phyloP scores from a whole-genome alignment of 2,888 invertebrate species.

The Leptarthrus brevirostris region DNA sequence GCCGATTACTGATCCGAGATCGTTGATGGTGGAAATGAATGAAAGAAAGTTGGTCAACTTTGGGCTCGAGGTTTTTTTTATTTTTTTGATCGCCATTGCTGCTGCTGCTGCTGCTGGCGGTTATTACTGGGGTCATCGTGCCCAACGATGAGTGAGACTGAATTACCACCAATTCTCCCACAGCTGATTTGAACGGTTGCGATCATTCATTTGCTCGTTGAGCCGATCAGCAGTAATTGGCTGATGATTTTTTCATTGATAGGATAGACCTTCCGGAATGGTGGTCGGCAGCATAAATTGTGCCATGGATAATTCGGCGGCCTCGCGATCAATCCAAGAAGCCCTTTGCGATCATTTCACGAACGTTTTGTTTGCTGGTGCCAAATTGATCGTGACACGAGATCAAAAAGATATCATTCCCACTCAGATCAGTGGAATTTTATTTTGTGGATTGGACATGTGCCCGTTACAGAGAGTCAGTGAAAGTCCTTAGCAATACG shows the following conservation, averaged over 20 bases:
- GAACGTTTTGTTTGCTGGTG: slow-evolving; percentile 15
- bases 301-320: neutral
- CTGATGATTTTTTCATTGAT: neutral
- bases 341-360: neutral
- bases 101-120: neutral
- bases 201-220: slow-evolving; percentile 8
- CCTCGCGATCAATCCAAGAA: neutral
- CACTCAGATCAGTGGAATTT: slow-evolving; percentile 9
- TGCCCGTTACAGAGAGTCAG: neutral
- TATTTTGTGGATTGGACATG: slow-evolving; percentile 28
- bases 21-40: slow-evolving; percentile 32
- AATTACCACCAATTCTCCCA: slow-evolving; percentile 13
- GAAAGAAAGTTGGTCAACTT: slow-evolving; percentile 45
- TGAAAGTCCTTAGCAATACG: slow-evolving; percentile 29
- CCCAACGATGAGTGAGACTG: neutral
- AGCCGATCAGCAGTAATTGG: slow-evolving; percentile 1
- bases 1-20: neutral
- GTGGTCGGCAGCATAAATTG: neutral
- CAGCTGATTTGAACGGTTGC: slow-evolving; percentile 3
- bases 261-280: neutral
- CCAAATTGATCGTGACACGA: slow-evolving; percentile 34
- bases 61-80: slow-evolving; percentile 5
- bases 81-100: no score
- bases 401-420: slow-evolving; percentile 29
- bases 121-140: slow-evolving; percentile 13